Base-by-base conservation (phyloP, 2,888 invertebrate species). In the Venustoraphidia nigricollis region DNA sequence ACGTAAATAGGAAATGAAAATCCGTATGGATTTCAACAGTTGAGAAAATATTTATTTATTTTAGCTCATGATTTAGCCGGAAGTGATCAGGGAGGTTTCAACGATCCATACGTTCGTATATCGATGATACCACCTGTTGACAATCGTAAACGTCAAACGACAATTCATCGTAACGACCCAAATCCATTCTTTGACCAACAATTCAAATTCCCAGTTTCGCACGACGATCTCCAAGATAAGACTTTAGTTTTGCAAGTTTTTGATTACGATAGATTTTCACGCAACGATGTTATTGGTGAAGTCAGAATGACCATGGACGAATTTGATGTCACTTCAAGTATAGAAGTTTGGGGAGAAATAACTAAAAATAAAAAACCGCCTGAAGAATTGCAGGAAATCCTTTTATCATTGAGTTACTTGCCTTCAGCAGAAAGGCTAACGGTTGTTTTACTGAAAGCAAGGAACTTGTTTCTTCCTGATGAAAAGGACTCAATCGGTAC, bases 141-240 rank as follows among this genome's bases (percentile, higher is more conserved):
- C 65, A 76, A 79, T 40, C 77, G 89, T 43, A 86, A 87, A 53
- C 77, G 92, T 5, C 89, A 92, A 65, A 90, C 91, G 0, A 78
- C 81, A 10, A 86, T 90, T 43, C 85, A 87, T 61, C 74, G 87
- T 50, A 87, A 87, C 62, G 85, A 89, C 57, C 77, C 83, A 9
- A 88, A 89, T 66, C 91, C 91, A 0, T 83, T 83, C 67, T 92
- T 90, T 65, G 87, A 92, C 69, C 89, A 92, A 62, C 85, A 86
- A 63, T 92, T 92, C 69, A 92, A 91, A 68, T 92, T 92, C 63
- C 91, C 92, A 1, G 85, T 92, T 9, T 87, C 90, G 10, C 84
- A 87, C 56, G 91, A 92, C 56, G 90, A 92, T 55, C 70, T 92
- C 41, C 77, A 80, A 46, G 85, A 87, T 50, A 88, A 86, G 65